Evolutionary conservation across 2,113 vertebrate genomes (phyloP).

Genomic region (human): DNA sequence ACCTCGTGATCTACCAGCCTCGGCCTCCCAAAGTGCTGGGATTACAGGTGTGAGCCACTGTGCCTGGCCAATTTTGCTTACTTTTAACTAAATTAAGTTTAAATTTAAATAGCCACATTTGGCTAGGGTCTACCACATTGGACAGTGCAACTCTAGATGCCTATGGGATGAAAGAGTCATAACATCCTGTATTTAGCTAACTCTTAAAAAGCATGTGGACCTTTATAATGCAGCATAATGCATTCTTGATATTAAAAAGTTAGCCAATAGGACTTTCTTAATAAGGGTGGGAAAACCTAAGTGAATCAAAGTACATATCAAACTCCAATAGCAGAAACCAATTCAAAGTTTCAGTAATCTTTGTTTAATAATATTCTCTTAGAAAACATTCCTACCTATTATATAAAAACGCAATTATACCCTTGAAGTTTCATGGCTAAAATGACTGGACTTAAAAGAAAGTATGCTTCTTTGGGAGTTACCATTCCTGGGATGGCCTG

Average conservation of each 20-base stretch:
- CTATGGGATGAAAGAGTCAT: constrained; percentile 78
- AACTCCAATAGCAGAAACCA: background rate
- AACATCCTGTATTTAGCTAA: constrained; percentile 78
- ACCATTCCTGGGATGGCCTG: too few species aligned
- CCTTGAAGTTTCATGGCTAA: background rate
- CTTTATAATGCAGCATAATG: background rate
- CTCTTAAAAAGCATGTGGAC: background rate
- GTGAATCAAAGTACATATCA: constrained; percentile 9
- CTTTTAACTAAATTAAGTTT: background rate
- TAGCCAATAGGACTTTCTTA: background rate
- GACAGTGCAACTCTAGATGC: constrained; percentile 44
- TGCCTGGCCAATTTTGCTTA: background rate
- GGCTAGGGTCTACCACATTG: background rate
- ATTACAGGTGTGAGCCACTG: too few species aligned
- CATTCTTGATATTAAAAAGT: background rate
- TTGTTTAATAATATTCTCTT: background rate
- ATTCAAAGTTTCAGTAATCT: background rate
- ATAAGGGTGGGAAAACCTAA: background rate
- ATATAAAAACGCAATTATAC: background rate
- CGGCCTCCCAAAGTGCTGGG: too few species aligned
- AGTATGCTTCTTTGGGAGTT: background rate
- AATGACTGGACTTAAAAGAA: background rate
- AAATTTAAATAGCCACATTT: constrained; percentile 1
- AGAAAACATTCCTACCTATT: background rate
- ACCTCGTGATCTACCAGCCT: too few species aligned